These are phyloP conservation scores for Drosophila athabasca DNA, from an alignment of 1,140 invertebrate genomes.

Conservation along the genomic window DNA sequence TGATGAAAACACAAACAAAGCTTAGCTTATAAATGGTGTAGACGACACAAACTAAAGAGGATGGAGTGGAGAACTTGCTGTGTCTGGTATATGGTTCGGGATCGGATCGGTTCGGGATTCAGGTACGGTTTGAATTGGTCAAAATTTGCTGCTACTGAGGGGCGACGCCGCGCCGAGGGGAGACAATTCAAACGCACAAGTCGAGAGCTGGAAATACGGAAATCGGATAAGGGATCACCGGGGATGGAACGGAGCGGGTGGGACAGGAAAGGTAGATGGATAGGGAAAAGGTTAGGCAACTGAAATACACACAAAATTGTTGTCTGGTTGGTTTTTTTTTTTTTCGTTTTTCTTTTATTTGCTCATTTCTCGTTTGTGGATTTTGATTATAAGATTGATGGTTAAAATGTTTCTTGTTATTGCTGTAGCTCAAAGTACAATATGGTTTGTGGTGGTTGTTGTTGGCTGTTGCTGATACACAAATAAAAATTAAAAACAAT, in stretches of 20 bases:
- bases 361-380: slow-evolving; percentile 76
- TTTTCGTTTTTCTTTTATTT: slow-evolving; percentile 77
- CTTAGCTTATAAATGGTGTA: slow-evolving; percentile 57
- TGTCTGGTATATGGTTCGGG: slow-evolving; percentile 20
- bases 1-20: slow-evolving; percentile 68
- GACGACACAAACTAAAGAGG: slow-evolving; percentile 20
- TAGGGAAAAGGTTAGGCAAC: slow-evolving; percentile 26
- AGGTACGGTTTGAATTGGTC: slow-evolving; percentile 49
- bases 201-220: slow-evolving; percentile 58
- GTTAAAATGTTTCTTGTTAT: slow-evolving; percentile 59
- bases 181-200: slow-evolving; percentile 79
- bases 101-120: slow-evolving; percentile 6
- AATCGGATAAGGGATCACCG: background rate
- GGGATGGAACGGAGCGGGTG: background rate
- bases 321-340: slow-evolving; percentile 58
- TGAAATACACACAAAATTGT: slow-evolving; percentile 74
- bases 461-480: slow-evolving; percentile 53
- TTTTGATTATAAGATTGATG: slow-evolving; percentile 79
- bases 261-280: background rate
- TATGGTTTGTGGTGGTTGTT: slow-evolving; percentile 47
- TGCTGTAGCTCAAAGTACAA: slow-evolving; percentile 65
- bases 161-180: slow-evolving; percentile 58
- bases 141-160: slow-evolving; percentile 47
- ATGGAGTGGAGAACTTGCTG: slow-evolving; percentile 15
- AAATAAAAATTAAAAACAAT: slow-evolving; percentile 75